Evolutionary conservation across 2,113 vertebrate species (phyloP).

Genomic region (Sinocyclocheilus anophthalmus): DNA sequence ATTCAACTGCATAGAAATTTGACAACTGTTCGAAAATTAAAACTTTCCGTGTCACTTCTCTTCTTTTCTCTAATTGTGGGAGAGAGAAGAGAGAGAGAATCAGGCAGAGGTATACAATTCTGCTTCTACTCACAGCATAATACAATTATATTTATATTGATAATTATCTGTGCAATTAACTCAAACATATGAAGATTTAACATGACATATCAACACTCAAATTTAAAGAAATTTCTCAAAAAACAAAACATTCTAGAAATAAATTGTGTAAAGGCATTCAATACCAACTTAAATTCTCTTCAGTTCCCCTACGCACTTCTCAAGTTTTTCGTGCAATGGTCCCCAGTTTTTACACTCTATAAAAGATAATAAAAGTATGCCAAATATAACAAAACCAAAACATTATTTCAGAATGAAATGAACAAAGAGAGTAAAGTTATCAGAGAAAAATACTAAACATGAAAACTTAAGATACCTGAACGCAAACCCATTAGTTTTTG

Average conservation of each 20-base stretch:
- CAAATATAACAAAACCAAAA: not conserved
- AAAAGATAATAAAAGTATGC: not conserved
- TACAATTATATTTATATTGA: not conserved
- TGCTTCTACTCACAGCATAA: not conserved
- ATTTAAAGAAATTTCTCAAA: too few species aligned
- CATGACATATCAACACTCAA: not conserved
- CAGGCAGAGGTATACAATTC: not conserved
- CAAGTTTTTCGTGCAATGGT: conserved; percentile 33
- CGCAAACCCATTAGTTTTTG: conserved; percentile 30
- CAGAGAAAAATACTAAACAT: not conserved
- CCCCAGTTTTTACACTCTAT: conserved; percentile 45
- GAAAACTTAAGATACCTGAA: conserved; percentile 8
- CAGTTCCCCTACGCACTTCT: conserved; percentile 30
- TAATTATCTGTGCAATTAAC: not conserved
- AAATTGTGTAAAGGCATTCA: not conserved
- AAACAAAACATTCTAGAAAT: not conserved
- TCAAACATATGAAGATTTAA: too few species aligned
- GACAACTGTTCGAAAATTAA: not conserved
- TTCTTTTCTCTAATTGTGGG: not conserved
- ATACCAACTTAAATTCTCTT: conserved; percentile 45
- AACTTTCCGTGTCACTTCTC: not conserved
- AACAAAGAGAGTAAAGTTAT: not conserved
- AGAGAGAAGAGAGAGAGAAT: not conserved
- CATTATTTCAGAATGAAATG: not conserved
- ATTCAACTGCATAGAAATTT: conserved; percentile 1